Base-by-base conservation (phyloP, 2,888 invertebrate species). In the Psylliodes chrysocephalus region DNA sequence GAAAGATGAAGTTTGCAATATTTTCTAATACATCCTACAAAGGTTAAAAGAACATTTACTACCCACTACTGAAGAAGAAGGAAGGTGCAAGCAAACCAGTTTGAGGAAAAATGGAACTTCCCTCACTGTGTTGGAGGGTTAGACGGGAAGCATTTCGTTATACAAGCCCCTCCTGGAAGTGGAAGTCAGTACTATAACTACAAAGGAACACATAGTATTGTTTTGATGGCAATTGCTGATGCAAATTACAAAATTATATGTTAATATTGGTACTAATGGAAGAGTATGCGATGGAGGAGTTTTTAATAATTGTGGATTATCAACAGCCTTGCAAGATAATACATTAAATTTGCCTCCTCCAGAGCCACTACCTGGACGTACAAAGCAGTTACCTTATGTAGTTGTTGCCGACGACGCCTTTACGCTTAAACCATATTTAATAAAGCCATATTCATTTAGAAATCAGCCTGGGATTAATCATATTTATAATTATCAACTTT, bases 321-420 rank as follows among this genome's bases (percentile, higher is more conserved):
- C 18, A 18, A 4, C 2, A 12, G 53, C 40, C 18, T 12, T 53
- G 15, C 2, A 10, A 38, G 5, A 5, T 2, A 53, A 53, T 1
- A 10, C 17, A 0, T 17, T 40, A 35, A 35, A 35, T 17, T 22
- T 19, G 2, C 52, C 35, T 1, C 4, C 15, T 52, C 1, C 15
- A 6, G 3, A 30, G 19, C 35, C 53, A 10, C n/a, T 53, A 14
- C 19, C 35, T 5, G 53, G 22, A 22, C 38, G 38, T 18, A 17
- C 10, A 10, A 19, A 22, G 12, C 17, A 10, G 2, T 22, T 53
- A 38, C 22, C 53, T 7, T 53, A 52, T 18, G 52, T 52, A 8
- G 19, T 52, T 12, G 52, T 52, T n/a, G 35, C 52, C 6, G 52
- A 52, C 33, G 52, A 52, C 33, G 52, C 52, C 3, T 52, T 52